Base-by-base conservation (phyloP, 1,140 invertebrate genomes). In the Zaprionus gabonicus region DNA sequence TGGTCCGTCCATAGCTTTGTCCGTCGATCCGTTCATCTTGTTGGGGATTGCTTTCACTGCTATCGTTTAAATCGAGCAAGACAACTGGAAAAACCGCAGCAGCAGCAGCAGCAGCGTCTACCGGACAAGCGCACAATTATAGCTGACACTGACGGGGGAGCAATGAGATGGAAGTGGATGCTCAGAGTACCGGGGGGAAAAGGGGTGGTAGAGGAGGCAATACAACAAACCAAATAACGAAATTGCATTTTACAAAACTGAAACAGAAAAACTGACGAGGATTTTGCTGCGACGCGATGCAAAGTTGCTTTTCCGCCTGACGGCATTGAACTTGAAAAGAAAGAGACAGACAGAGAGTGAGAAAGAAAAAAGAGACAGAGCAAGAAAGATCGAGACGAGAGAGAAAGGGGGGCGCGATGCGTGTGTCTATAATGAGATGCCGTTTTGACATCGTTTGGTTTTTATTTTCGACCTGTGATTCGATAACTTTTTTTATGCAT, bases 271-370 rank as follows among this genome's bases (percentile, higher is more conserved):
- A 55, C 49, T 64, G 63, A 53, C 51, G 67, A 56, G 28, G 57
- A 68, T 73, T 34, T 34, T 73, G 65, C 36, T 73, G 65, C 27
- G 65, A 55, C 25, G 72, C 41, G 23, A 38, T 60, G 53, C 66
- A 63, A 63, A 38, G 69, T 44, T 65, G 65, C 69, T 78, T 88
- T 87, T 87, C 85, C 85, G 84, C 71, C 78, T 79, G 78, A 68
- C 85, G 84, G 84, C 84, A 88, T 88, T 88, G 84, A 88, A 88
- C 84, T 88, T 88, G 84, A 88, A 90, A 9, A 53, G 28, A 46
- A 15, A 53, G 41, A 63, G 41, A 60, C 20, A 20, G 34, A 10
- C 10, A 38, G 41, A 56, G 4, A 10, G 36, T 3, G 46, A 51
- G 9, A 62, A n/a, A 34, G 63, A 60, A 9, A 34, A 34, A 34